Evolutionary conservation across 92 coral and sea anemone species (phyloP), one percentile per base, ranked within the genome.

Genomic region (Paramuricea clavata): DNA sequence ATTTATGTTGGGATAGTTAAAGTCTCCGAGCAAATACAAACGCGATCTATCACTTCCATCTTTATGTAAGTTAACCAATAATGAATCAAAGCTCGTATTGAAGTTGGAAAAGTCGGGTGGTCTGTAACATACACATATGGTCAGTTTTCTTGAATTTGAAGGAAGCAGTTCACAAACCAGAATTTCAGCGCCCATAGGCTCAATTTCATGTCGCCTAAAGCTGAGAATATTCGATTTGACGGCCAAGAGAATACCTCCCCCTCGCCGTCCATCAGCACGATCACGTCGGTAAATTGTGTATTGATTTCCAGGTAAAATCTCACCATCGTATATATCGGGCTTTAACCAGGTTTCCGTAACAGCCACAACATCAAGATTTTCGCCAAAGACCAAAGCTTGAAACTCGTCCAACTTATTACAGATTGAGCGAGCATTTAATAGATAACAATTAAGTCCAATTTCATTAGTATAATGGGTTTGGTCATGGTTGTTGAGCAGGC

Each of bases 381-480:
- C 59, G n/a, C 73, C 73, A 56, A 9, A 80, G 39, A 81, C 76
- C 23, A 81, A 72, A n/a, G 56, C 86, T 67, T 62, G 86, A 41
- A 81, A 81, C 25, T 81, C 86, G n/a, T 6, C 54, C 15, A 47
- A 17, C 54, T 47, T 47, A 17, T 47, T 47, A 15, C 54, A 47
- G 15, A 47, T 12, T 47, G 54, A 47, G 10, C 54, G 54, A 47
- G 15, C 13, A 47, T 47, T 47, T 12, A 47, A 6, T 6, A 47
- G 54, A 12, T 6, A 6, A 47, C 54, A 47, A n/a, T n/a, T n/a
- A n/a, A n/a, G n/a, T n/a, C n/a, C n/a, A n/a, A n/a, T n/a, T n/a
- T n/a, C n/a, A n/a, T n/a, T n/a, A n/a, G n/a, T n/a, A n/a, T n/a
- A n/a, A n/a, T n/a, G n/a, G n/a, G n/a, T n/a, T n/a, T n/a, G n/a